Conservation (phyloP, 2,113 vertebrate genomes). For the Pyxicephalus adspersus region DNA sequence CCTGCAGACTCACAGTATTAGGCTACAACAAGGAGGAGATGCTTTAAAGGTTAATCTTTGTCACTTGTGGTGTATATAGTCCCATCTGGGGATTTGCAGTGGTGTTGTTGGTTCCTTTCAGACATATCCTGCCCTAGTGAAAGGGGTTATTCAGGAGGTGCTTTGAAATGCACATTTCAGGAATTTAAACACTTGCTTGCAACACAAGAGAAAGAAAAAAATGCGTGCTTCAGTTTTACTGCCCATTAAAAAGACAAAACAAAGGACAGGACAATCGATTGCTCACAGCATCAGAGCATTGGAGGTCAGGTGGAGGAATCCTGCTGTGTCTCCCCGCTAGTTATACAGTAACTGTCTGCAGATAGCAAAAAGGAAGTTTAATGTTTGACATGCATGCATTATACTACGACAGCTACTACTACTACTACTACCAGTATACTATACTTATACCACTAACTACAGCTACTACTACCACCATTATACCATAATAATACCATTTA, state of each 20-base stretch:
- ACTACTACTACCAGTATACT: no score
- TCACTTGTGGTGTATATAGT: conserved; percentile 3
- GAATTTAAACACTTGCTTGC: conserved; percentile 51
- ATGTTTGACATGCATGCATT: neutral
- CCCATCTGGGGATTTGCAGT: conserved; percentile 26
- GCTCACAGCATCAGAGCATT: conserved; percentile 35
- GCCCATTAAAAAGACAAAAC: conserved; percentile 41
- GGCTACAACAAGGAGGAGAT: conserved; percentile 2
- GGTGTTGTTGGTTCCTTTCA: conserved; percentile 39
- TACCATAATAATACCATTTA: no score
- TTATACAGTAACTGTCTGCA: conserved; percentile 36
- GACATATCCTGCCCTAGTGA: conserved; percentile 38
- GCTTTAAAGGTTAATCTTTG: conserved; percentile 22
- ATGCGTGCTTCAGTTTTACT: conserved; percentile 33
- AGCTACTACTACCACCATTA: no score
- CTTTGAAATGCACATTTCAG: conserved; percentile 52
- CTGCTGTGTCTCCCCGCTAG: conserved; percentile 8
- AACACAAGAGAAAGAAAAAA: conserved; percentile 30
- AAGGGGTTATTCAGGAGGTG: conserved; percentile 34
- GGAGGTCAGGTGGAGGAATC: conserved; percentile 48
- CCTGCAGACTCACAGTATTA: neutral
- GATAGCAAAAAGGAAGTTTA: conserved; percentile 3
- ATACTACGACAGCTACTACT: no score
- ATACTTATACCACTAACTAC: no score
- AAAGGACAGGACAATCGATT: conserved; percentile 41